Conservation (phyloP, 2,888 invertebrate genomes). For the Himalopsyche anomala region DNA sequence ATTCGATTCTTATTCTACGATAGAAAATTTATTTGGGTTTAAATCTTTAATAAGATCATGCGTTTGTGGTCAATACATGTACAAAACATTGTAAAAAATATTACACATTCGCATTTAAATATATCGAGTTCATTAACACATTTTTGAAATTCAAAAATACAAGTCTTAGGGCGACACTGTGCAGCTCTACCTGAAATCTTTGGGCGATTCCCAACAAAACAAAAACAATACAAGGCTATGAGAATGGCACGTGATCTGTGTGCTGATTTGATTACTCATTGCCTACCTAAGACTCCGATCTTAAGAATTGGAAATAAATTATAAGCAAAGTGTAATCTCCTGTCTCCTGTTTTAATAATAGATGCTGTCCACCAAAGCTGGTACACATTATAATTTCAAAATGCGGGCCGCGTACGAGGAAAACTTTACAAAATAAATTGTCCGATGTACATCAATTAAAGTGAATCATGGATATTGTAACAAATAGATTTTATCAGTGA, state of each 20-base stretch:
- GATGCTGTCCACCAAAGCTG: not conserved
- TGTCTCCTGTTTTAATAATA: not conserved
- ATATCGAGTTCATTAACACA: too few species aligned
- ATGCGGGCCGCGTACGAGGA: conserved; percentile 7
- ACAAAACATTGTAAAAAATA: too few species aligned
- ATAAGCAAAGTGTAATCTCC: not conserved
- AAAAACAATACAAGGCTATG: conserved; percentile 11
- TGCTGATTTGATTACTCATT: conserved; percentile 34
- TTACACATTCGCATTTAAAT: too few species aligned
- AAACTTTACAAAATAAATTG: conserved; percentile 5
- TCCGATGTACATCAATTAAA: not conserved
- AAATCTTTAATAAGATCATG: too few species aligned
- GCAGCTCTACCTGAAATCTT: conserved; percentile 1
- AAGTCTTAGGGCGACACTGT: not conserved
- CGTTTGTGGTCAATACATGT: too few species aligned
- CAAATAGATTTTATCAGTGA: not conserved
- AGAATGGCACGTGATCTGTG: not conserved
- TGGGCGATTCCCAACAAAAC: not conserved
- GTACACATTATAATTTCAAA: not conserved
- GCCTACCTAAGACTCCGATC: not conserved
- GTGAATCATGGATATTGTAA: not conserved
- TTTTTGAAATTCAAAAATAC: too few species aligned
- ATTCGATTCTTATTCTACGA: too few species aligned
- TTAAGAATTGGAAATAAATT: not conserved
- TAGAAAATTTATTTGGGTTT: too few species aligned